These are phyloP conservation scores for Sminthurides aquaticus DNA, from an alignment of 2,888 invertebrate genomes.

Conservation along the genomic window DNA sequence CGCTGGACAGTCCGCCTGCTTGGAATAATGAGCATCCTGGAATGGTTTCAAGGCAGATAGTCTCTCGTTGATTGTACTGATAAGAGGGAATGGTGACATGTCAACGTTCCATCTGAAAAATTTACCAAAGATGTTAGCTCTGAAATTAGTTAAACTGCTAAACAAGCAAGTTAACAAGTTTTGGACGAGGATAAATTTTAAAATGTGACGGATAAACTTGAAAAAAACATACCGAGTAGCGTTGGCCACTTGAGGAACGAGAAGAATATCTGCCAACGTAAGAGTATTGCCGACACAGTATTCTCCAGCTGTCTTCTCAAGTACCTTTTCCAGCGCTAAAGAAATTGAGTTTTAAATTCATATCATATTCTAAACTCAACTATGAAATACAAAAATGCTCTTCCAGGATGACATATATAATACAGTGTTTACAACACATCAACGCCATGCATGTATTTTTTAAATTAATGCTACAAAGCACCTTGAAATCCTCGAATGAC, in stretches of 20 bases:
- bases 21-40: conserved; percentile 79
- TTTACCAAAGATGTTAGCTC: background rate
- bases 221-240: conserved; percentile 52
- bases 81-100: conserved; percentile 78
- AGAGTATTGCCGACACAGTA: conserved; percentile 91
- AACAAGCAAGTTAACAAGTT: background rate
- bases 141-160: background rate
- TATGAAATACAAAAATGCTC: too few relatives aligned
- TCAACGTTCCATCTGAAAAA: conserved; percentile 56
- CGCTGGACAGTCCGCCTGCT: conserved; percentile 84
- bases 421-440: background rate
- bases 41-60: conserved; percentile 83
- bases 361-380: too few relatives aligned
- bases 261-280: conserved; percentile 86
- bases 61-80: conserved; percentile 75
- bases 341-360: background rate
- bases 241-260: conserved; percentile 92
- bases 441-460: too few relatives aligned
- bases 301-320: conserved; percentile 64
- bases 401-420: background rate
- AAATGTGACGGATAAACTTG: too few relatives aligned
- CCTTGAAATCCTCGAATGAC: conserved; percentile 31
- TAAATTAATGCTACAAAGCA: too few relatives aligned
- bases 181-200: too few relatives aligned
- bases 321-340: conserved; percentile 75